Percentiles rank a stretch among this genome's conserved stretches.
Evolutionary conservation across 2,113 vertebrate species (phyloP).

Genomic region (Laterallus jamaicensis): DNA sequence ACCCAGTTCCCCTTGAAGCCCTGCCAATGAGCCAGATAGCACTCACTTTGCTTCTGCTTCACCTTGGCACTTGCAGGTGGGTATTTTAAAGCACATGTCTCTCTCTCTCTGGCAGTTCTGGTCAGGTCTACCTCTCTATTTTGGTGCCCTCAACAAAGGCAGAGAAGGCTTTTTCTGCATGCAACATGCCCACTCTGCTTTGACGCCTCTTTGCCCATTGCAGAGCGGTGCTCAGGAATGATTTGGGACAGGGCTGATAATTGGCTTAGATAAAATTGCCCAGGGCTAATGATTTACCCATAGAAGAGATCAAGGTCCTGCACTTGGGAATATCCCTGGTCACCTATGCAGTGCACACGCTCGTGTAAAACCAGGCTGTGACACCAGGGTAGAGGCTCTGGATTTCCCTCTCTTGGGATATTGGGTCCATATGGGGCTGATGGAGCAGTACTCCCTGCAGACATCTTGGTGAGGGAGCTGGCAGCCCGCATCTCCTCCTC

Average conservation of each 20-base stretch:
- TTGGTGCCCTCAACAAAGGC: background rate
- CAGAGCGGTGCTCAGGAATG: background rate
- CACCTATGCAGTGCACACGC: too few species aligned
- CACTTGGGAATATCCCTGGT: background rate
- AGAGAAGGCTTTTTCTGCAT: background rate
- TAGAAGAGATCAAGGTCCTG: background rate
- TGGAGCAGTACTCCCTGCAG: background rate
- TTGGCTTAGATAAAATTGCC: background rate
- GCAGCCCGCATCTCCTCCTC: background rate
- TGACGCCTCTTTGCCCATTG: background rate
- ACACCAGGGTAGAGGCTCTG: background rate
- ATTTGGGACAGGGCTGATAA: background rate
- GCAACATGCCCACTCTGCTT: background rate
- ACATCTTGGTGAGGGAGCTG: background rate
- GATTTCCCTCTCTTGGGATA: background rate
- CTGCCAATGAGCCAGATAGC: background rate
- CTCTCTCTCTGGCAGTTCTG: background rate
- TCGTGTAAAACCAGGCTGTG: background rate
- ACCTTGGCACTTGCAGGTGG: background rate
- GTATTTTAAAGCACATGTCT: background rate
- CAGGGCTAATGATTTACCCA: background rate
- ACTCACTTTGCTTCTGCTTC: background rate
- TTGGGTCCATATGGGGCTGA: background rate
- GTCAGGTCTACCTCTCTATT: background rate
- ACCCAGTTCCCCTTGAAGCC: too few species aligned